Evolutionary conservation across 2,113 vertebrate genomes (phyloP), one percentile per base, ranked within the genome.

Genomic region (Pampusana beccarii): DNA sequence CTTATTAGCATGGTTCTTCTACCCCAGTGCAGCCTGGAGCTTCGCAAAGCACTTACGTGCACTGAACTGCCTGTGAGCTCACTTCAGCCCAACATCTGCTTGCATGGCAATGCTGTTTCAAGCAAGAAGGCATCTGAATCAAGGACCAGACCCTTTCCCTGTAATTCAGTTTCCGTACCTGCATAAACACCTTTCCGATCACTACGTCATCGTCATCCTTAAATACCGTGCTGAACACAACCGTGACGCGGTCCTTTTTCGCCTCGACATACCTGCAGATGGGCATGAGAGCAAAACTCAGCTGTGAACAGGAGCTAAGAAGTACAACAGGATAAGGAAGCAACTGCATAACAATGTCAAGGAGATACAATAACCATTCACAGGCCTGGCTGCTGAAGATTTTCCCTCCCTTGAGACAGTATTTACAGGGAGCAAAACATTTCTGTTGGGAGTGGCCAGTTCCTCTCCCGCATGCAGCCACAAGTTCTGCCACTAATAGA

Each of bases 121-220:
- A 81, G 71, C 34, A 66, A 46, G 44, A 64, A 78, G 36, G 34
- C 29, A 60, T 61, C 4, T 33, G 36, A 80, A 58, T 4, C 0
- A 1, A 60, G 38, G 46, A 67, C 15, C 53, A 53, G 65, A 60
- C 10, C 20, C 34, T 16, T 56, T 56, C 58, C 20, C 61, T 2
- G 0, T 34, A 67, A 36, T 16, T 62, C 23, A 31, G 46, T 33
- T 54, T 92, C 84, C 97, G 31, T 98, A 99, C 99, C 99, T 99
- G 99, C 99, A 99, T 99, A 95, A 99, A 99, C 89, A 99, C 99
- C 98, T 99, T 99, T 81, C 99, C 99, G 1, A 99, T 99, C 97
- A 99, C 99, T 95, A 99, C 99, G 3, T 99, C 99, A 0, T 99
- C 99, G 1, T 99, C 99, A 23, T 99, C 99, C 97, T 99, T 99